phyloP scores from a whole-genome alignment of 2,888 invertebrate species.

The Meta bourneti region DNA sequence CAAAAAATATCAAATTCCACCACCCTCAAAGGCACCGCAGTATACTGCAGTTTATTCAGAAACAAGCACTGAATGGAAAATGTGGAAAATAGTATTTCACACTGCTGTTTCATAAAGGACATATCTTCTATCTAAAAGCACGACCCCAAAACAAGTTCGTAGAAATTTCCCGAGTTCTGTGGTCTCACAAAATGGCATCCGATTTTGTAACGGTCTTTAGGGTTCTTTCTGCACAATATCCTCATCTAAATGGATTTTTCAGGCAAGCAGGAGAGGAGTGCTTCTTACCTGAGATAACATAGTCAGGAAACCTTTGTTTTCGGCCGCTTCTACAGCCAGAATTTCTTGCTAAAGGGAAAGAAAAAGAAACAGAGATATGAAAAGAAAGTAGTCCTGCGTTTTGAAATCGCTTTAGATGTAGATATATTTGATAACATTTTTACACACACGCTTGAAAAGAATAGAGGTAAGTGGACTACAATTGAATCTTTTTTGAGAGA shows the following conservation, averaged over 20 bases:
- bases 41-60: too few species aligned
- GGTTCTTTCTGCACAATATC: slow-evolving; percentile 12
- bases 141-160: not conserved
- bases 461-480: not conserved
- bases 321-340: slow-evolving; percentile 74
- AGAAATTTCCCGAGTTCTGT: slow-evolving; percentile 10
- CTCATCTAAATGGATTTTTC: slow-evolving; percentile 51
- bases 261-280: slow-evolving; percentile 44
- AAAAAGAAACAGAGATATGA: slow-evolving; percentile 46
- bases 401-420: slow-evolving; percentile 9
- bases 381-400: slow-evolving; percentile 20
- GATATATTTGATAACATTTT: not conserved
- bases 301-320: slow-evolving; percentile 76
- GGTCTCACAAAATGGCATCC: slow-evolving; percentile 36
- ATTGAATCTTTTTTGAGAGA: not conserved
- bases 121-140: not conserved
- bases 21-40: too few species aligned
- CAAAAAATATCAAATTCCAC: too few species aligned
- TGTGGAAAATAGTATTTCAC: not conserved
- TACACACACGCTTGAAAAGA: not conserved
- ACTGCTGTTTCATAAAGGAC: not conserved
- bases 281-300: slow-evolving; percentile 76
- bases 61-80: not conserved
- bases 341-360: slow-evolving; percentile 73
- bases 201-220: not conserved